A percentile compares a stretch with the other conserved stretches of the same genome.
Evolutionary conservation across 2,113 vertebrate genomes (phyloP).

Genomic region (Pagrus major): DNA sequence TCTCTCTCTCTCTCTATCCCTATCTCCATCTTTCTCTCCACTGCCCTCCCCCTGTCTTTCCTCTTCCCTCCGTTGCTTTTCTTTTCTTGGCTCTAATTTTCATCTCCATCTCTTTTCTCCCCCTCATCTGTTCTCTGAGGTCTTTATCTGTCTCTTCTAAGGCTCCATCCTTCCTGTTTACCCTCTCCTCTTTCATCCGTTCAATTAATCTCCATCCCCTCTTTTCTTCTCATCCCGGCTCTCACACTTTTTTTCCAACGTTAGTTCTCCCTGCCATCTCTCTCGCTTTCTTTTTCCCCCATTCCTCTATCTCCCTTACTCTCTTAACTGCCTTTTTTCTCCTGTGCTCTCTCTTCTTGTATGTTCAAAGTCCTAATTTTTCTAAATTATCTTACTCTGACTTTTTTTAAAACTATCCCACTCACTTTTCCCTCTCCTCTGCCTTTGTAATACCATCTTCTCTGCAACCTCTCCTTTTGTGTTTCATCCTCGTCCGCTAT

Average conservation of each 20-base stretch:
- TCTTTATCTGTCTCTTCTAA: conserved; percentile 74
- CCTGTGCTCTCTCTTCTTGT: not conserved
- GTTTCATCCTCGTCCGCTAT: conserved; percentile 23
- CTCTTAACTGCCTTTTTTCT: conserved; percentile 1
- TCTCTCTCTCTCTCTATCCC: conserved; percentile 30
- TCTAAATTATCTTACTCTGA: conserved; percentile 43
- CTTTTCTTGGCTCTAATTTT: conserved; percentile 66
- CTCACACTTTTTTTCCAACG: conserved; percentile 54
- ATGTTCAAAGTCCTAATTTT: conserved; percentile 41
- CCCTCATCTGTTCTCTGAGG: conserved; percentile 64
- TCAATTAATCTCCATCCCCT: conserved; percentile 69
- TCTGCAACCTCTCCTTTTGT: conserved; percentile 28
- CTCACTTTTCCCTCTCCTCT: conserved; percentile 30
- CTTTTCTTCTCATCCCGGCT: conserved; percentile 57
- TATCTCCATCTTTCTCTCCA: conserved; percentile 2
- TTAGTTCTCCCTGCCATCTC: conserved; percentile 13
- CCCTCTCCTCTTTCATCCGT: conserved; percentile 73
- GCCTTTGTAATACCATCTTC: conserved; percentile 18
- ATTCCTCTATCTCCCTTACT: conserved; percentile 3
- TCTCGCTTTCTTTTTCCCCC: conserved; percentile 16
- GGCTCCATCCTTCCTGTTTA: conserved; percentile 78
- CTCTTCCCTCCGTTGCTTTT: conserved; percentile 43
- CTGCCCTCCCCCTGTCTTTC: conserved; percentile 22
- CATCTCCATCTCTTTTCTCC: conserved; percentile 38
- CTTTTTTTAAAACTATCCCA: conserved; percentile 43